A percentile compares a stretch with the other conserved stretches of the same genome.
Conservation (phyloP, 2,797 vertebrate species). For the Sciurus vulgaris region DNA sequence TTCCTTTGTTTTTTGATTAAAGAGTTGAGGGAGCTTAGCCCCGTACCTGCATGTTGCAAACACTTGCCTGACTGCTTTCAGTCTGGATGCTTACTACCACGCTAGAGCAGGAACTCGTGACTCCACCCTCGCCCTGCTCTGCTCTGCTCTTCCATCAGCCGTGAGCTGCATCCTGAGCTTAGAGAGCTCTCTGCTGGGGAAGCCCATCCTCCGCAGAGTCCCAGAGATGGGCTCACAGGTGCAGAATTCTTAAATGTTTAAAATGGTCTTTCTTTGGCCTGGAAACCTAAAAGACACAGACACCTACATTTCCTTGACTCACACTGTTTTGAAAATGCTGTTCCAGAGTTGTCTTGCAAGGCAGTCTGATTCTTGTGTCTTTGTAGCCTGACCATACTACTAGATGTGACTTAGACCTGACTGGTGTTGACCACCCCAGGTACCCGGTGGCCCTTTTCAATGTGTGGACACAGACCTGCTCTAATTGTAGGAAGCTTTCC, state of each 20-base stretch:
- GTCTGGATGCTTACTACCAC: neutral
- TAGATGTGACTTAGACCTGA: neutral
- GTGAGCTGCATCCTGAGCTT: too few relatives aligned
- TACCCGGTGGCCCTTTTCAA: too few relatives aligned
- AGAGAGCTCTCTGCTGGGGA: neutral
- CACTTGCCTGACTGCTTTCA: neutral
- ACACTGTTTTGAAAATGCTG: neutral
- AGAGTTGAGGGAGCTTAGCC: neutral
- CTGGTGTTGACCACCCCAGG: neutral
- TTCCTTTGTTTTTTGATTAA: neutral
- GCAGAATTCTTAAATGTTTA: neutral
- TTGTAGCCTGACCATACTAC: neutral
- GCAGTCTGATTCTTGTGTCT: neutral
- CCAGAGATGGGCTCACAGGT: neutral
- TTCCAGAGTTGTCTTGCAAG: neutral
- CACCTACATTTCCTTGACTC: neutral
- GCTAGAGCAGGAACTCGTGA: too few relatives aligned
- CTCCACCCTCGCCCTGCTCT: neutral
- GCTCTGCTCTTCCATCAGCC: rapidly evolving
- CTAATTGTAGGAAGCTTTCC: neutral
- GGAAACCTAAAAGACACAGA: neutral
- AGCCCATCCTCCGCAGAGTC: too few relatives aligned
- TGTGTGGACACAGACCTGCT: neutral
- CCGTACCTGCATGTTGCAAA: neutral
- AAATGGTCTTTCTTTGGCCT: neutral